Evolutionary conservation across 2,888 invertebrate species (phyloP), one percentile per base, ranked within the genome.

Genomic region (Diplazon laetatorius): DNA sequence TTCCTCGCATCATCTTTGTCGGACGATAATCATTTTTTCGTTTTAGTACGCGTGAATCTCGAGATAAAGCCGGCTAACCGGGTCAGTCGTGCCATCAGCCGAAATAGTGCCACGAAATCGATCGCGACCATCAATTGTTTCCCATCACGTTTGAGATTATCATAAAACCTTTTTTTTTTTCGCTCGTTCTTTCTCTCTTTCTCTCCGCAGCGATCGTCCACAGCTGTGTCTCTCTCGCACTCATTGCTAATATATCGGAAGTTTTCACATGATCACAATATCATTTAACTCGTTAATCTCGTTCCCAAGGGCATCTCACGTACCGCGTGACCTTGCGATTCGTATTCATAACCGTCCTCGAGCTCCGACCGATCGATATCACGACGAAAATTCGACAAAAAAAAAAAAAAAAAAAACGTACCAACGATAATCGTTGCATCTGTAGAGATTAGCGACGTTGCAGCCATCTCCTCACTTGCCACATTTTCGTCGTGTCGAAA

Each of bases 311-410:
- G 16, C 25, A 65, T 66, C 35, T 50, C 57, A 63, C 42, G 25
- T 22, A n/a, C n/a, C n/a, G 20, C 8, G 16, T 59, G 68, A 77
- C 68, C 46, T 57, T 73, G 10, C 50, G 12, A 9, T n/a, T 22
- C 10, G 14, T 16, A 9, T 46, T 55, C 14, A 68, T 44, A 35
- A 16, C 18, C 35, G 18, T n/a, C 10, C 25, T 30, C 50, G 39
- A 4, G 39, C 18, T 8, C 18, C 4, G n/a, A 12, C 18, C n/a
- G 50, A 73, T 78, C 78, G 65, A 73, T 73, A 57, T 16, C 6
- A 14, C 44, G 37, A 48, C 20, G 12, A 30, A 69, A 75, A 20
- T 30, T 37, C 37, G 46, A 62, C 52, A 50, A 16, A 44, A 44
- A 5, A n/a, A 30, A 22, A 72, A 62, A 55, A 42, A 37, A 55